Conservation (phyloP, 2,888 invertebrate genomes). For the Chymomyza amoena region DNA sequence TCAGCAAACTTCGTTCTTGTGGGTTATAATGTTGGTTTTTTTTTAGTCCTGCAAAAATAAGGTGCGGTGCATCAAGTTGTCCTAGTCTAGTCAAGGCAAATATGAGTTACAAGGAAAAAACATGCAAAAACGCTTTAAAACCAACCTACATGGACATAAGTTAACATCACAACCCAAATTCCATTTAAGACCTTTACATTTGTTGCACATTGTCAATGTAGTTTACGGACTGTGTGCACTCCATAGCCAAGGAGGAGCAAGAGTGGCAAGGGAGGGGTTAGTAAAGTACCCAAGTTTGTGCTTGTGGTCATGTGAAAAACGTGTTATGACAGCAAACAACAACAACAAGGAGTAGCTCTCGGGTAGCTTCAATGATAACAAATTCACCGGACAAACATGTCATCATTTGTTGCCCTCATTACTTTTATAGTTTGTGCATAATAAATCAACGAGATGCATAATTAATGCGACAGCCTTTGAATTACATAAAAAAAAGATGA, state of each 20-base stretch:
- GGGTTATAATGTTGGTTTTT: neutral
- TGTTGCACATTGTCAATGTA: slow-evolving; percentile 6
- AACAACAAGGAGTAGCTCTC: neutral
- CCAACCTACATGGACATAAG: neutral
- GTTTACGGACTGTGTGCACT: neutral
- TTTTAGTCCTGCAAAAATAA: neutral
- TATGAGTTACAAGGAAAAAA: slow-evolving; percentile 38
- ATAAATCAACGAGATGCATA: slow-evolving; percentile 62
- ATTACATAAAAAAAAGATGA: neutral
- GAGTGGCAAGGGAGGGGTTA: slow-evolving; percentile 3
- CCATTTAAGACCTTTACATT: neutral
- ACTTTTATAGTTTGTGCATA: slow-evolving; percentile 51
- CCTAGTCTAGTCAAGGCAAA: slow-evolving; percentile 8
- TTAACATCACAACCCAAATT: neutral
- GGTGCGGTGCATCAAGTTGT: slow-evolving; percentile 5
- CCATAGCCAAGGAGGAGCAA: neutral
- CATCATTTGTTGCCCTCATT: slow-evolving; percentile 33
- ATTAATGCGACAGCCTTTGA: slow-evolving; percentile 46
- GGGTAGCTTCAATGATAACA: neutral
- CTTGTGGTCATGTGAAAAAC: slow-evolving; percentile 1
- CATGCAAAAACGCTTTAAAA: slow-evolving; percentile 25
- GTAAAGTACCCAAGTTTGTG: slow-evolving; percentile 7
- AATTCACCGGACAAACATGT: neutral
- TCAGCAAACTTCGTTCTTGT: neutral
- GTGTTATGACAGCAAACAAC: neutral